Evolutionary conservation across 2,888 invertebrate species (phyloP).

Genomic region (Cantharis nigra): DNA sequence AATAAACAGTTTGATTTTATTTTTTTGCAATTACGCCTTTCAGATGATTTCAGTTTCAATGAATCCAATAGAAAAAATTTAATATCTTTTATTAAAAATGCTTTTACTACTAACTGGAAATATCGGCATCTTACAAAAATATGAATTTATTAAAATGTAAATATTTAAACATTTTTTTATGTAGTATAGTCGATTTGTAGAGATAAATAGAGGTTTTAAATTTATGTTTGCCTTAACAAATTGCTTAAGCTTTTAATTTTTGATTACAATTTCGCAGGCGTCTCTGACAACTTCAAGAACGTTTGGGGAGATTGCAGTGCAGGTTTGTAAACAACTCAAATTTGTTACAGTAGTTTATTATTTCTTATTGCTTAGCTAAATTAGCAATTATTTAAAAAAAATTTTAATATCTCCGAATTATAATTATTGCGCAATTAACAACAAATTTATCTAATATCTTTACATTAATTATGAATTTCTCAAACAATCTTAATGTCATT

Average conservation of each 20-base stretch:
- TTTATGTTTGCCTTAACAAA: neutral
- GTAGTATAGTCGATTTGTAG: neutral
- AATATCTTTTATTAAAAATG: neutral
- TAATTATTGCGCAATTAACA: neutral
- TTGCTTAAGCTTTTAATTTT: slow-evolving; percentile 4
- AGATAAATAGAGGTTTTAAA: neutral
- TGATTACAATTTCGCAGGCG: slow-evolving; percentile 17
- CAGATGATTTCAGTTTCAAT: neutral
- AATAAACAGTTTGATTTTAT: neutral
- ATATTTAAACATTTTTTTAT: neutral
- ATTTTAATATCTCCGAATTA: neutral
- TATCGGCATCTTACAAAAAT: neutral
- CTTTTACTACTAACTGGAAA: neutral
- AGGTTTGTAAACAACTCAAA: slow-evolving; percentile 12
- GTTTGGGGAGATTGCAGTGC: slow-evolving; percentile 13
- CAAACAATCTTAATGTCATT: slow-evolving; percentile 25
- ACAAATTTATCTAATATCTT: slow-evolving; percentile 7
- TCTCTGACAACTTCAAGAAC: slow-evolving; percentile 18
- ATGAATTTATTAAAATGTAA: neutral
- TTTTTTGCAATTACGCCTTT: neutral
- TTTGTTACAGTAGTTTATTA: neutral
- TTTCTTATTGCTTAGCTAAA: neutral
- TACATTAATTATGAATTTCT: slow-evolving; percentile 20
- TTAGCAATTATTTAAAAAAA: neutral
- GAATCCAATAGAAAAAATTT: neutral